phyloP scores from a whole-genome alignment of 1,140 invertebrate genomes.

The Adoxophyes honmai region DNA sequence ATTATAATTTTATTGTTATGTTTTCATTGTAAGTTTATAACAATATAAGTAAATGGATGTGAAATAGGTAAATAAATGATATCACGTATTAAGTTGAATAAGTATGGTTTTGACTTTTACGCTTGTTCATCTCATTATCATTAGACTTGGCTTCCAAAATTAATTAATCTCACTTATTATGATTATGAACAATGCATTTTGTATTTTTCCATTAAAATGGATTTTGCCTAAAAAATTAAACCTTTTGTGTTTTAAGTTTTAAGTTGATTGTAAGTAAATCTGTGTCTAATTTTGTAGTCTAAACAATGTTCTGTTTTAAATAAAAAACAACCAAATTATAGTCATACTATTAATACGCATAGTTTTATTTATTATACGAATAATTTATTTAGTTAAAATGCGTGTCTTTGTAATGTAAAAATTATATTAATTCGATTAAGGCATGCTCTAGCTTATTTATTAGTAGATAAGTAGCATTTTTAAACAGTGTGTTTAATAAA shows the following conservation, averaged over 20 bases:
- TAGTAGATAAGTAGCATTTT: constrained; percentile 19
- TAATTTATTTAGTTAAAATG: constrained; percentile 12
- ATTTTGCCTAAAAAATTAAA: background rate
- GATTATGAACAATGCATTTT: background rate
- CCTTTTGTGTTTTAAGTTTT: background rate
- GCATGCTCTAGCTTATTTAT: constrained; percentile 16
- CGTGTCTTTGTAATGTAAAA: constrained; percentile 17
- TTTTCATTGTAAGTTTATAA: background rate
- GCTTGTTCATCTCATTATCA: background rate
- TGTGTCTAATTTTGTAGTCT: background rate
- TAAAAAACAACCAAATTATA: constrained; percentile 21
- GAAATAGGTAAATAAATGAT: background rate
- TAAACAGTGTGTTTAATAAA: constrained; percentile 26
- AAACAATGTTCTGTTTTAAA: background rate
- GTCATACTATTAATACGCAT: constrained; percentile 13
- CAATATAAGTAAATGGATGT: background rate
- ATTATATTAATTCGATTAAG: constrained; percentile 10
- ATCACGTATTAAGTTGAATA: background rate
- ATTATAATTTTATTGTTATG: background rate
- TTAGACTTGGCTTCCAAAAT: background rate
- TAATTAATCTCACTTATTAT: background rate
- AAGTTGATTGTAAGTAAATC: background rate
- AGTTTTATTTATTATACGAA: constrained; percentile 17
- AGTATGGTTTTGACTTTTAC: background rate
- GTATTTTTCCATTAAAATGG: background rate